Evolutionary conservation across 1,140 invertebrate species (phyloP).

Genomic region (Orussus abietinus): DNA sequence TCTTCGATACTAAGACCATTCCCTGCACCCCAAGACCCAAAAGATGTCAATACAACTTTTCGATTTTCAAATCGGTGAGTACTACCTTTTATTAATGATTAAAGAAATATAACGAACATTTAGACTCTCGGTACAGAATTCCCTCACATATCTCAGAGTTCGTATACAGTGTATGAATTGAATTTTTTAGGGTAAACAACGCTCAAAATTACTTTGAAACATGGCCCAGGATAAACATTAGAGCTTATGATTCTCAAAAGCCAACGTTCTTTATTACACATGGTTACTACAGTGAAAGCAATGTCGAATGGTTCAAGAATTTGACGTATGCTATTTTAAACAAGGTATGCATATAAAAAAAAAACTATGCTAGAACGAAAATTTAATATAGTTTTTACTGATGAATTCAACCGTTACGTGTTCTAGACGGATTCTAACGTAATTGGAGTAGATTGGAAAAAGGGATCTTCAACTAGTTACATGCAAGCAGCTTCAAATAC

Average conservation of each 20-base stretch:
- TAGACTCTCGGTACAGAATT: too few species aligned
- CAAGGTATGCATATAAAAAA: too few species aligned
- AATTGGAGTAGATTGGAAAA: constrained; percentile 42
- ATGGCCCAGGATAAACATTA: constrained; percentile 22
- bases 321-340: constrained; percentile 24
- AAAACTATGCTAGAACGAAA: too few species aligned
- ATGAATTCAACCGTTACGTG: too few species aligned
- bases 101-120: not conserved
- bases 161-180: not conserved
- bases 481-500: constrained; percentile 43
- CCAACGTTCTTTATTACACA: constrained; percentile 29
- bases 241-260: constrained; percentile 12
- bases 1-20: constrained; percentile 18
- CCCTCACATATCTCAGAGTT: not conserved
- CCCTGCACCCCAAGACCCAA: constrained; percentile 13
- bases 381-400: too few species aligned
- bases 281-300: constrained; percentile 21
- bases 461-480: constrained; percentile 37
- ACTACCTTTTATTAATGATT: not conserved
- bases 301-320: constrained; percentile 22
- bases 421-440: constrained; percentile 39
- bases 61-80: constrained; percentile 21
- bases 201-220: constrained; percentile 12
- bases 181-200: too few species aligned
- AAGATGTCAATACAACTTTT: constrained; percentile 23